These are phyloP conservation scores for Mesocricetus auratus DNA, from an alignment of 2,113 vertebrate genomes.

Conservation along the genomic window DNA sequence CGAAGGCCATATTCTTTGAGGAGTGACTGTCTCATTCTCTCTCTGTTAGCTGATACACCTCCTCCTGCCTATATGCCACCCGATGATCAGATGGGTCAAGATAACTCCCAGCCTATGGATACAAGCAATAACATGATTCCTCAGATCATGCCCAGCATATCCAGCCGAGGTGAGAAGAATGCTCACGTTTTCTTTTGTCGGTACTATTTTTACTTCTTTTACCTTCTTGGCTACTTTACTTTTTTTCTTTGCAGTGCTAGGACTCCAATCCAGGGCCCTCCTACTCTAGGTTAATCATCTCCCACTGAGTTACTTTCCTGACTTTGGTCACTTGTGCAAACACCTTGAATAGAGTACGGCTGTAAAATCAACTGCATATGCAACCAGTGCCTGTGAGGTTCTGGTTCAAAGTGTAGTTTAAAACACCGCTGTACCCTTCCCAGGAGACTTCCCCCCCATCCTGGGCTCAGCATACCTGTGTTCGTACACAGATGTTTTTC, in stretches of 20 bases:
- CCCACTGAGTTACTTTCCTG: background rate
- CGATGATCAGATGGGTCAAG: constrained; percentile 96
- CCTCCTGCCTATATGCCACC: constrained; percentile 99
- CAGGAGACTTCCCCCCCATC: background rate
- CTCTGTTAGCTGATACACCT: constrained; percentile 94
- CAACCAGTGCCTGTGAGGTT: background rate
- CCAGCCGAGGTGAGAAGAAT: constrained; percentile 92
- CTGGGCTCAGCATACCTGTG: background rate
- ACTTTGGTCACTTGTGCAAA: background rate
- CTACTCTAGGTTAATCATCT: background rate
- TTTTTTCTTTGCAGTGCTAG: background rate
- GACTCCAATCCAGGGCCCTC: background rate
- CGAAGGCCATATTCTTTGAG: background rate
- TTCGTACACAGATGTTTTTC: background rate
- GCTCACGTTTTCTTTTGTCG: background rate
- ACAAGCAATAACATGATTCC: constrained; percentile 94
- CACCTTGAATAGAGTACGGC: background rate
- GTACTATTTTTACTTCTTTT: background rate
- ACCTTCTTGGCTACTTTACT: background rate
- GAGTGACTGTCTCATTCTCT: constrained; percentile 62
- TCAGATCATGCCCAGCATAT: constrained; percentile 91
- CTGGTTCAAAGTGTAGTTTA: background rate
- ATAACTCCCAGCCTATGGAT: constrained; percentile 97
- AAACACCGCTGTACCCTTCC: background rate
- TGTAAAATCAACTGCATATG: constrained; percentile 11